These are phyloP conservation scores for Dicrostonyx torquatus DNA, from an alignment of 2,797 vertebrate species.

Conservation along the genomic window DNA sequence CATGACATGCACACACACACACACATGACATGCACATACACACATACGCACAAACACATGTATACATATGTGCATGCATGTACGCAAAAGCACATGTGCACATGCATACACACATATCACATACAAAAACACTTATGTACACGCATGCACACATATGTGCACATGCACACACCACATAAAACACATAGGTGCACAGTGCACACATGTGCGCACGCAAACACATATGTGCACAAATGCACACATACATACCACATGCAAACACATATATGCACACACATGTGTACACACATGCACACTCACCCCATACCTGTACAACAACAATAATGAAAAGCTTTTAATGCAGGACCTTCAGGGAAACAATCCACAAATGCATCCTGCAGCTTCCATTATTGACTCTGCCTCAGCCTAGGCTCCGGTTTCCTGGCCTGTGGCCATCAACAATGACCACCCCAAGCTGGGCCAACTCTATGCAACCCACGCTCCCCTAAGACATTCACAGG, in stretches of 20 bases:
- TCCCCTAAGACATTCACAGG: not conserved
- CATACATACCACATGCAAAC: not conserved
- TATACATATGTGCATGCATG: not conserved
- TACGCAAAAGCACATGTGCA: not conserved
- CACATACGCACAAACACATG: not conserved
- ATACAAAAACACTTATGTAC: not conserved
- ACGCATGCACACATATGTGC: not conserved
- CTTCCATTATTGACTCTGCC: fast-evolving
- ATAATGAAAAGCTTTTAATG: not conserved
- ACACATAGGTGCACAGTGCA: not conserved
- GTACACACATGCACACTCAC: not conserved
- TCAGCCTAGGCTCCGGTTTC: fast-evolving
- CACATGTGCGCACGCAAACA: not conserved
- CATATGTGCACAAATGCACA: not conserved
- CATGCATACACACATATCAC: not conserved
- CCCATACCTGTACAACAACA: not conserved
- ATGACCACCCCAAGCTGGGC: fast-evolving
- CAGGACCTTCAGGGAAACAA: not conserved
- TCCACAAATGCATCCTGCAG: fast-evolving
- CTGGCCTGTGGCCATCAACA: not conserved
- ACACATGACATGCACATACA: not conserved
- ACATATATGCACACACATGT: not conserved
- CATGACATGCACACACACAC: not conserved
- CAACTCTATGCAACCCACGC: not conserved
- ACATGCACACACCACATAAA: not conserved